Percentiles rank a stretch among this genome's conserved stretches.
Conservation (phyloP, 2,113 vertebrate species). For the Nothoprocta pentlandii region DNA sequence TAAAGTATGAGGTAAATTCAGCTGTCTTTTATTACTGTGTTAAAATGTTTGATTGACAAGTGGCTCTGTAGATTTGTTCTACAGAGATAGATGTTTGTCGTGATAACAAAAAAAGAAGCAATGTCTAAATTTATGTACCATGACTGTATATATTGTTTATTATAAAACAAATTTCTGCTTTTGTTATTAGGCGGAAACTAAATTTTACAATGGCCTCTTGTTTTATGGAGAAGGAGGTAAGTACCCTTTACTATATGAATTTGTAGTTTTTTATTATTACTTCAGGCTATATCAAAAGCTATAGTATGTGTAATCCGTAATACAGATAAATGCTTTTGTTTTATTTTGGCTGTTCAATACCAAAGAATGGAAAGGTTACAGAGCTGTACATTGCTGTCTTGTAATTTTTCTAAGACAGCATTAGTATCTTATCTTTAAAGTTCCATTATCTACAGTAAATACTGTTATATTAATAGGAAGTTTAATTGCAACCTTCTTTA, state of each 20-base stretch:
- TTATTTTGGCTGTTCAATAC: background rate
- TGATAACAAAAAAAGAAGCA: slow-evolving; percentile 13
- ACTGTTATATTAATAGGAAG: background rate
- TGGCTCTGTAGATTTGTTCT: background rate
- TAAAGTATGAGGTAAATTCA: slow-evolving; percentile 94
- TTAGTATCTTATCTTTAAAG: background rate
- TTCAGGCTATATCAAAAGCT: background rate
- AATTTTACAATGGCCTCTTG: slow-evolving; percentile 97
- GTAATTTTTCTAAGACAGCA: background rate
- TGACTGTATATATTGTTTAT: background rate
- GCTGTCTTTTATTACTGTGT: background rate
- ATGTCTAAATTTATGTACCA: slow-evolving; percentile 7
- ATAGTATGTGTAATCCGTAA: background rate
- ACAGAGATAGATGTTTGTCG: background rate
- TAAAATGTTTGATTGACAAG: slow-evolving; percentile 18
- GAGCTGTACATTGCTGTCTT: background rate
- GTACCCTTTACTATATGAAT: slow-evolving; percentile 51
- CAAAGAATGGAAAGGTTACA: background rate
- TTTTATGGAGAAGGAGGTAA: slow-evolving; percentile 99
- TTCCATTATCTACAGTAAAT: background rate
- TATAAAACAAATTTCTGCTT: slow-evolving; percentile 47
- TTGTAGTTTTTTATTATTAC: background rate
- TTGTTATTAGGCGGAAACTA: slow-evolving; percentile 91
- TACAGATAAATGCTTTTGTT: background rate
- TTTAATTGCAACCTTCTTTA: background rate